Base-by-base conservation (phyloP, 2,888 invertebrate genomes). In the Agrotis segetum region DNA sequence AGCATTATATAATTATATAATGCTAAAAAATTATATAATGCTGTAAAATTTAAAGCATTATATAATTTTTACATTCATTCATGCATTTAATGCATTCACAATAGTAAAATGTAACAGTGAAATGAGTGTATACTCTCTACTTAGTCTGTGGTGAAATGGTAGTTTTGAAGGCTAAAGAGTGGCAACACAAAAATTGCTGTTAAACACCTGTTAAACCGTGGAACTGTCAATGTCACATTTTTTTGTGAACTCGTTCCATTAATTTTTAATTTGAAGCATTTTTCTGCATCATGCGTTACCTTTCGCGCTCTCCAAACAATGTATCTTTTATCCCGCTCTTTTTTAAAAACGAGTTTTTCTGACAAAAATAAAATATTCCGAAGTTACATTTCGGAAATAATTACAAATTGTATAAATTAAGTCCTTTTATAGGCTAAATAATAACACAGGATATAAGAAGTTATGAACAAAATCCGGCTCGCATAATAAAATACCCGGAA, bases 251-350 rank as follows among this genome's bases (percentile, higher is more conserved):
- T 58, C 71, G 68, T 75, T 83, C 76, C 76, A 63, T 60, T 74
- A 59, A 17, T 74, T 84, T 84, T 83, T 73, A 71, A 79, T 75
- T 74, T 84, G 61, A 52, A 81, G 84, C 85, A 84, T 85, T 84
- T 84, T 85, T 84, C 67, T 55, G 0, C 7, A 73, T 61, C 61
- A 76, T 71, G 82, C 46, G 19, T 19, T 40, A 14, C 80, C 59
- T 52, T 52, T 85, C 67, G 9, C 73, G 52, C 85, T 29, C 19
- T 13, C 0, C 0, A 4, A 59, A 61, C 9, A 47, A 61, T 24
- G 50, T 0, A 80, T 83, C 34, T 73, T 21, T 17, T 1, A 56
- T 72, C 78, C 62, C 70, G 11, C 59, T 74, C 44, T 13, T 19
- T 56, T 49, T 59, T 62, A 14, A 69, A 81, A 79, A 71, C 59